Evolutionary conservation across 2,888 invertebrate species (phyloP).

Genomic region (Euplagia quadripunctaria): DNA sequence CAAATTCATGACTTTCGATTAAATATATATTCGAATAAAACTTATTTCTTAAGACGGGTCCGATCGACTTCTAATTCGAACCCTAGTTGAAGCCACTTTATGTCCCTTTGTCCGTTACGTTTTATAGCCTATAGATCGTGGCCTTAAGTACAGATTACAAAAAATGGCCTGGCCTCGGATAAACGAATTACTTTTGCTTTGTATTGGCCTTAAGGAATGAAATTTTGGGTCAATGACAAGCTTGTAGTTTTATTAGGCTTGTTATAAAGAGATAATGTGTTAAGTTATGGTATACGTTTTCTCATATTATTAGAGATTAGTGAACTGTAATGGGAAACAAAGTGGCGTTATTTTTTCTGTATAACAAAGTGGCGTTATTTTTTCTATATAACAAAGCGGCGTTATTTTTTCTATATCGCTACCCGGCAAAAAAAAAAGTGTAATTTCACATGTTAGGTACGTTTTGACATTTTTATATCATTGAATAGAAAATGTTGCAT

Average conservation of each 20-base stretch:
- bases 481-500: too few species aligned
- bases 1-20: background rate
- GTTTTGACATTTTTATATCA: too few species aligned
- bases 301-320: background rate
- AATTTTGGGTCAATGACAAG: slow-evolving; percentile 7
- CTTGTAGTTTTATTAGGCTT: slow-evolving; percentile 6
- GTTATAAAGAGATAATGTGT: background rate
- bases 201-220: slow-evolving; percentile 6
- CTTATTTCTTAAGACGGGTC: background rate
- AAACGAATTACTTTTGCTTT: slow-evolving; percentile 21
- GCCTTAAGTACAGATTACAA: slow-evolving; percentile 44
- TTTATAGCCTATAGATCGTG: slow-evolving; percentile 44
- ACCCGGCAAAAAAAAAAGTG: too few species aligned
- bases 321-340: background rate
- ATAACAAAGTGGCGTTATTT: too few species aligned
- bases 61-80: slow-evolving; percentile 21
- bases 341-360: too few species aligned
- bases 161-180: slow-evolving; percentile 39
- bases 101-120: slow-evolving; percentile 42
- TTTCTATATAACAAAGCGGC: too few species aligned
- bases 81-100: slow-evolving; percentile 23
- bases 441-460: too few species aligned
- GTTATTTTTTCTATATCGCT: too few species aligned
- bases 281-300: background rate
- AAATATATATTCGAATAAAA: background rate